Base-by-base conservation (phyloP, 2,797 vertebrate genomes). In the Pseudochromis fuscus region DNA sequence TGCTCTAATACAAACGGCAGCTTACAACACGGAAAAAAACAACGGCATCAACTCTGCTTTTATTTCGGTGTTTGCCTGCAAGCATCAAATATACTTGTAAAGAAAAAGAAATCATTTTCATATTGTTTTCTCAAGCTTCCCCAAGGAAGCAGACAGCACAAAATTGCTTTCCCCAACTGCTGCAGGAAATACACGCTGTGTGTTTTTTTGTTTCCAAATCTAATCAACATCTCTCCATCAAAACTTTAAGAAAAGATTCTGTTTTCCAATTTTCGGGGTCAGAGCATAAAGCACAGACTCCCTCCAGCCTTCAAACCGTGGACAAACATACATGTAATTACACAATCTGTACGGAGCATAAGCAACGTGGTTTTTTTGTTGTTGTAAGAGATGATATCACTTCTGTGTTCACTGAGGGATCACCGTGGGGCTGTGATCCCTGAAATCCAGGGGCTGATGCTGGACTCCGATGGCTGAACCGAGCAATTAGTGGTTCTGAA, bases 91-190 rank as follows among this genome's bases (percentile, higher is more conserved):
- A 87, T 85, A 85, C 82, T 88, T 86, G 79, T 86, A 88, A 87
- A 87, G 77, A 77, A 87, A 90, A 91, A 89, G 25, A 89, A 89
- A 90, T 89, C 57, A 93, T 92, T 93, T 93, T 92, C 90, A 92
- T 90, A 90, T 89, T 89, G 87, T 90, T 89, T 83, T 90, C 81
- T 83, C 81, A 73, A 81, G 79, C 86, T 88, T 83, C 86, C 88
- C 82, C 67, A 76, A 83, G 82, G 88, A 91, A 87, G 77, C 77
- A 88, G 88, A 87, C 80, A 72, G 68, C 69, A 83, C 83, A 86
- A 91, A 91, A 92, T 93, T 91, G 88, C 89, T 91, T 91, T 88
- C 67, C 64, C 77, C 63, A 49, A 86, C 82, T 70, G 86, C 89
- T 89, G 79, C 67, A 90, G 89, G 87, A 88, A 87, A 89, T 49